Base-by-base conservation (phyloP, 2,888 invertebrate species). In the Periphyllus acericola region DNA sequence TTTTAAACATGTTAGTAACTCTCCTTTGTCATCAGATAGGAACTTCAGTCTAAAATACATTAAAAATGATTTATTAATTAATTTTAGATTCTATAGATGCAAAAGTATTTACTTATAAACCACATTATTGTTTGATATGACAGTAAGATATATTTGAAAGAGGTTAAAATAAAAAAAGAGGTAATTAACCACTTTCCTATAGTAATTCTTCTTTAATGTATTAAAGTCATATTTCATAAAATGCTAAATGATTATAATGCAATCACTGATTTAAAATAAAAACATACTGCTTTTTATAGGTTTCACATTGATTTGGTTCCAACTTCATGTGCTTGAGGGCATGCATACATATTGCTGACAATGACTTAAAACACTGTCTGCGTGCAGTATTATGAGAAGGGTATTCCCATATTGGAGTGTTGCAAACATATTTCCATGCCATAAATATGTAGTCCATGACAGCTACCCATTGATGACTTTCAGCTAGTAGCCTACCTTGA, bases 401-500 rank as follows among this genome's bases (percentile, higher is more conserved):
- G 91, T 94, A 94, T 90, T 96, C 95, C 95, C 96, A 96, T 29
- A 94, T 92, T 0, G 96, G 96, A 14, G 96, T 94, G 4, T 94
- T 94, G 89, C 93, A 93, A 0, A 95, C 95, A 90, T 94, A 94
- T 75, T 92, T 93, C 96, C 96, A 96, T 8, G 95, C 95, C 89
- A 95, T 92, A 76, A 94, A 92, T 1, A 94, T 93, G 91, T 96
- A 96, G 89, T 95, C 94, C 46, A 96, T 91, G 0, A 95, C 93
- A 0, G 95, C 93, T 89, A 94, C 93, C 96, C 96, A 96, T 90
- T 95, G 94, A 89, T 95, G 94, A 4, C 95, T 94, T 85, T 95
- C 94, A 2, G 94, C 92, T 81, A 96, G 91, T 29, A 93, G 92
- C 89, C 92, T 94, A 0, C 95, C 95, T 90, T 95, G 95, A 52